These are phyloP conservation scores for Halcyon malimbica DNA, from an alignment of 2,113 vertebrate species.

Conservation along the genomic window DNA sequence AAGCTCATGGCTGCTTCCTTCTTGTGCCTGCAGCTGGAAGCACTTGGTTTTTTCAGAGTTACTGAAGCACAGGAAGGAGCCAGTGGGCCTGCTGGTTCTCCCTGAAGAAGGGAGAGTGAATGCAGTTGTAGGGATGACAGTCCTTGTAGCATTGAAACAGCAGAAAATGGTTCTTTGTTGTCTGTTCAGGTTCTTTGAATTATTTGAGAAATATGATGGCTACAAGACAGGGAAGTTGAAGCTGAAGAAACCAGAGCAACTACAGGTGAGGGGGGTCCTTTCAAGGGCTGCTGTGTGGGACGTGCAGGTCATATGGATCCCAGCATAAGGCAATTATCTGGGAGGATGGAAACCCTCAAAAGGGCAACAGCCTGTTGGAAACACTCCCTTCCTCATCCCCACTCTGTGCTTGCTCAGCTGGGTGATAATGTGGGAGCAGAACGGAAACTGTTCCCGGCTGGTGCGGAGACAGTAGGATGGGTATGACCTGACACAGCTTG, in stretches of 20 bases:
- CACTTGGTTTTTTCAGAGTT: not conserved
- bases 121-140: not conserved
- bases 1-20: not conserved
- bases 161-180: constrained; percentile 22
- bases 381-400: not conserved
- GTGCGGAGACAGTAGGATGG: fast-evolving
- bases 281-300: not conserved
- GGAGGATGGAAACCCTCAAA: not conserved
- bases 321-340: not conserved
- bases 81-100: not conserved
- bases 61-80: not conserved
- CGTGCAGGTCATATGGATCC: not conserved
- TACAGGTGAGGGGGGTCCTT: constrained; percentile 82
- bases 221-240: constrained; percentile 97
- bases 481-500: not conserved
- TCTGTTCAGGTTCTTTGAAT: constrained; percentile 89
- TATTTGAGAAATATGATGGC: constrained; percentile 96
- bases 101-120: not conserved
- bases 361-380: not conserved
- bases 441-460: not conserved
- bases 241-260: constrained; percentile 95
- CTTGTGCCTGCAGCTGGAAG: not conserved
- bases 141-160: not conserved
- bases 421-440: not conserved
- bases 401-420: fast-evolving